Evolutionary conservation across 1,140 invertebrate species (phyloP).

Genomic region (Pinna nobilis): DNA sequence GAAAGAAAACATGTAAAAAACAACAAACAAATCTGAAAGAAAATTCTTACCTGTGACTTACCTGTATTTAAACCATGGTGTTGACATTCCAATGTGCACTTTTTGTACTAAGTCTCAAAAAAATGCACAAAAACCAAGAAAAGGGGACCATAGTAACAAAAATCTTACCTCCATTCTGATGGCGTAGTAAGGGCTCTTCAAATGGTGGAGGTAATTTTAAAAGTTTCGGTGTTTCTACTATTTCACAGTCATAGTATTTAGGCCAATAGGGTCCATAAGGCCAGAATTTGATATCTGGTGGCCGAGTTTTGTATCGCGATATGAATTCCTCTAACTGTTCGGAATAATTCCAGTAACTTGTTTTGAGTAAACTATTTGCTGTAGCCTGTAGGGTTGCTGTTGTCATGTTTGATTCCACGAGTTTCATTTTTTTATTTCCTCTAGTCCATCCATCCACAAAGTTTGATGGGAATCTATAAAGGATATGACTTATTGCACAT

Average conservation of each 20-base stretch:
- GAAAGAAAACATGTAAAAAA: no score
- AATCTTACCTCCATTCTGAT: constrained; percentile 45
- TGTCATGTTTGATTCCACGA: constrained; percentile 25
- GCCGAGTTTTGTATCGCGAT: constrained; percentile 61
- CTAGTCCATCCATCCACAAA: no score
- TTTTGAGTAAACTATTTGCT: constrained; percentile 40
- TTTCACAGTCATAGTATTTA: constrained; percentile 50
- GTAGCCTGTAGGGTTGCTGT: constrained; percentile 5
- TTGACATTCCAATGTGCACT: not conserved
- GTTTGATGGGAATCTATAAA: no score
- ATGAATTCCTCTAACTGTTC: constrained; percentile 69
- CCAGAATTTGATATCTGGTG: constrained; percentile 71
- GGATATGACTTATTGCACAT: no score
- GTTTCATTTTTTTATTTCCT: no score
- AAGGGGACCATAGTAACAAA: not conserved
- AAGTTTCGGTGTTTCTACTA: constrained; percentile 62
- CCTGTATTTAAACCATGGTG: no score
- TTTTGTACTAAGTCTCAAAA: no score
- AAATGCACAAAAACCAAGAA: not conserved
- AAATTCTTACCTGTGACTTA: no score
- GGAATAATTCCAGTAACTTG: constrained; percentile 60
- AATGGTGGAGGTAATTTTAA: constrained; percentile 37
- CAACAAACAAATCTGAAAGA: no score
- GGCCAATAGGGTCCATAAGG: constrained; percentile 73
- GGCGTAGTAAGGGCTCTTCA: constrained; percentile 46